phyloP scores from a whole-genome alignment of 2,797 vertebrate genomes.

The Numenius phaeopus region DNA sequence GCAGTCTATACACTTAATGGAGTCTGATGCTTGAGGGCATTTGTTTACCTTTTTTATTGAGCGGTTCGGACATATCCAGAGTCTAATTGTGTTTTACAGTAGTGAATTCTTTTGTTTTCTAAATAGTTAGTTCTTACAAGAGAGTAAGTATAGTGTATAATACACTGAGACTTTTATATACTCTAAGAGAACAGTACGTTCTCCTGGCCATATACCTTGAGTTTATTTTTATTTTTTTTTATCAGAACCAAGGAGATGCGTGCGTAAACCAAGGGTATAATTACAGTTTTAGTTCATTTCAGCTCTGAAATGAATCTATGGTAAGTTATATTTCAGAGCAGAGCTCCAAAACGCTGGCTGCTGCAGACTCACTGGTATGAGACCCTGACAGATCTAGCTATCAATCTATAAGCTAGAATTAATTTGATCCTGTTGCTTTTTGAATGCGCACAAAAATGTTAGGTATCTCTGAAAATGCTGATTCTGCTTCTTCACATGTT shows the following conservation, averaged over 20 bases:
- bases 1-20: not conserved
- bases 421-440: slow-evolving; percentile 62
- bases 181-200: not conserved
- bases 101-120: not conserved
- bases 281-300: slow-evolving; percentile 64
- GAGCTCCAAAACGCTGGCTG: slow-evolving; percentile 38
- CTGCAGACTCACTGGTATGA: slow-evolving; percentile 24
- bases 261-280: slow-evolving; percentile 29
- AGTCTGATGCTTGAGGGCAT: not conserved
- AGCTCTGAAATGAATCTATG: slow-evolving; percentile 50
- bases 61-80: not conserved
- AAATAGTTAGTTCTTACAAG: not conserved
- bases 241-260: not conserved
- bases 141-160: not conserved
- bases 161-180: not conserved
- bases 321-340: slow-evolving; percentile 46
- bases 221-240: not conserved
- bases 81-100: not conserved
- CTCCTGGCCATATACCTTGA: not conserved
- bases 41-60: not conserved
- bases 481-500: slow-evolving; percentile 50
- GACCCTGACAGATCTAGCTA: slow-evolving; percentile 40
- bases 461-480: slow-evolving; percentile 54
- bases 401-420: slow-evolving; percentile 43
- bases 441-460: slow-evolving; percentile 57